A percentile compares a stretch with the other conserved stretches of the same genome.
Conservation (phyloP, 2,113 vertebrate genomes). For the Theropithecus gelada region DNA sequence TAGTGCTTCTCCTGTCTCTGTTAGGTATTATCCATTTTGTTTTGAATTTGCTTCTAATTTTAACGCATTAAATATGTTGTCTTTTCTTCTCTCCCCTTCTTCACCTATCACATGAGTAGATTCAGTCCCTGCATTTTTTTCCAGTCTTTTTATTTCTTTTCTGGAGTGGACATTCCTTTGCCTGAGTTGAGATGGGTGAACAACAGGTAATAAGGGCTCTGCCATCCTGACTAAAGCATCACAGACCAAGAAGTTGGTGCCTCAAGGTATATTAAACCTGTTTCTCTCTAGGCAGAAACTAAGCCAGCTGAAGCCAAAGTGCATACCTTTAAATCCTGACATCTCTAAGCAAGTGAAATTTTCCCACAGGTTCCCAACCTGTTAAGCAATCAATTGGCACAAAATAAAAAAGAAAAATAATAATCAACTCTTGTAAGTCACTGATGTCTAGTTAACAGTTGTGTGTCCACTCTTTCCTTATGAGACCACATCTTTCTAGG, state of each 20-base stretch:
- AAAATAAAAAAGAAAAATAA: background rate
- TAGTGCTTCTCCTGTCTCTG: background rate
- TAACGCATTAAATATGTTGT: background rate
- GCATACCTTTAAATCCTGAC: background rate
- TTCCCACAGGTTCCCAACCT: background rate
- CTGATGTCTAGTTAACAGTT: background rate
- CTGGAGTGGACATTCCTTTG: background rate
- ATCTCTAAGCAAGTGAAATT: background rate
- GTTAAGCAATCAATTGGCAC: background rate
- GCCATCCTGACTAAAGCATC: background rate
- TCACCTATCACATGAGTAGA: background rate
- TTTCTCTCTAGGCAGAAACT: background rate
- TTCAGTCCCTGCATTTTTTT: background rate
- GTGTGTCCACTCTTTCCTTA: background rate
- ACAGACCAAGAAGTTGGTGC: background rate
- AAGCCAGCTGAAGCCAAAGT: background rate
- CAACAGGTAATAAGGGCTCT: background rate
- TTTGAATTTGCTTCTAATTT: background rate
- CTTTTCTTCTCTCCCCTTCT: background rate
- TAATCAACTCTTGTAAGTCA: background rate
- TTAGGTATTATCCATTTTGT: background rate
- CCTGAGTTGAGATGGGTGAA: background rate
- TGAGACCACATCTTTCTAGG: background rate
- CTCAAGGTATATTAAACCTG: background rate
- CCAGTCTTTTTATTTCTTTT: background rate